Evolutionary conservation across 2,797 vertebrate genomes (phyloP), one percentile per base, ranked within the genome.

Genomic region (Oceanodroma leucorhoa): DNA sequence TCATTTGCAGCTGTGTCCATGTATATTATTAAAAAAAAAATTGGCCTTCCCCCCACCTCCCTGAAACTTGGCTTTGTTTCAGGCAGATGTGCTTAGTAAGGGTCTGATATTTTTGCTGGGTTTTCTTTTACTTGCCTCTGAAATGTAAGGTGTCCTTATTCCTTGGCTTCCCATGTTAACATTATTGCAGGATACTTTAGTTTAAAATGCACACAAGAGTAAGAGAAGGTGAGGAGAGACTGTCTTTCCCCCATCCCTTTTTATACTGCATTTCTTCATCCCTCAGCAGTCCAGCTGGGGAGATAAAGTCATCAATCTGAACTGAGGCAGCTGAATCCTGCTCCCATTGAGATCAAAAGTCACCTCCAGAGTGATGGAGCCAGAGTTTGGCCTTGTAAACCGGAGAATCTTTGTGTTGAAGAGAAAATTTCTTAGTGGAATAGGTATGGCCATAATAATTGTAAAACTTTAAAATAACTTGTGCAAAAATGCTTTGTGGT

Each of bases 61-160:
- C 36, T 85, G 40, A 70, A 85, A 62, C n/a, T 48, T 85, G 38
- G 12, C 24, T 91, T 72, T 87, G 11, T 83, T 89, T 86, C 34
- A 61, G 82, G 32, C 45, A 64, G 30, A 36, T 0, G 0, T 51
- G 20, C 27, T 54, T 77, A 51, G 3, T 60, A 65, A 67, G 8
- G 14, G 11, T 4, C 36, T 66, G 30, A 10, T 64, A 13, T 69
- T 80, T 72, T 83, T 87, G 9, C 64, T 89, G 32, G 6, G 9
- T 72, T 83, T 69, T 65, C 21, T 50, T 84, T 61, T 41, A 65
- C 27, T 67, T 87, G 67, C 45, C 27, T 83, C 43, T 90, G 82
- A 90, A 88, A 77, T 88, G 58, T 0, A 0, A 83, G 8, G 29
- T 79, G 20, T 62, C 12, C 19, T 48, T 5, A 55, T 60, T 90